Evolutionary conservation across 2,888 invertebrate species (phyloP), one percentile per base, ranked within the genome.

Genomic region (Diloba caeruleocephala): DNA sequence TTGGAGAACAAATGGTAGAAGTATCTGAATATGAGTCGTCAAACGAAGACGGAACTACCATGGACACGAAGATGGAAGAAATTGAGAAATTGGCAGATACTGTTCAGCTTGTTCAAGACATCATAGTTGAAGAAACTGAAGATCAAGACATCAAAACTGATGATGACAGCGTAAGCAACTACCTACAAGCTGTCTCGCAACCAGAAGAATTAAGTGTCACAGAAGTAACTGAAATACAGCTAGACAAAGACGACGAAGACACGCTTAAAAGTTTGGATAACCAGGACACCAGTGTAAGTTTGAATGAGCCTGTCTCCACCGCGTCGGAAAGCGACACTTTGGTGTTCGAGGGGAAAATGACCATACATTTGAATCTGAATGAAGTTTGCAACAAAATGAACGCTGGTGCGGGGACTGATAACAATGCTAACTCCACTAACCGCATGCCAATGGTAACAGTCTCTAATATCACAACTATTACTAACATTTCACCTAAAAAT

Each of bases 391-490:
- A 89, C 82, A 91, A 88, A 76, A 78, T 85, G 80, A 89, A 81
- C 77, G 83, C 86, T 82, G 89, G 92, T 90, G 90, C 88, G 83
- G 90, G 90, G 82, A 87, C 84, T 78, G 79, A 81, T 90, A 89
- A 86, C 73, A 77, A 67, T 73, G 78, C 82, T 84, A 88, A 85
- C 69, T 71, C 85, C 71, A 79, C 88, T 90, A 92, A 89, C 84
- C 82, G 78, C 91, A 93, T 92, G 90, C 89, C 93, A 79, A 91
- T 90, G 93, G 93, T 94, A 93, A 93, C 92, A 88, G 94, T 94
- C 78, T 93, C 93, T 89, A 93, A 94, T 82, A 94, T 94, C 79
- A 92, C 89, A 77, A 93, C 93, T 78, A 93, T 90, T 80, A 90
- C 93, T 92, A 93, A 92, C 83, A 90, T 91, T 74, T 92, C 93